Evolutionary conservation across 2,888 invertebrate genomes (phyloP).

Genomic region (Drosophila nr. perissopoda): DNA sequence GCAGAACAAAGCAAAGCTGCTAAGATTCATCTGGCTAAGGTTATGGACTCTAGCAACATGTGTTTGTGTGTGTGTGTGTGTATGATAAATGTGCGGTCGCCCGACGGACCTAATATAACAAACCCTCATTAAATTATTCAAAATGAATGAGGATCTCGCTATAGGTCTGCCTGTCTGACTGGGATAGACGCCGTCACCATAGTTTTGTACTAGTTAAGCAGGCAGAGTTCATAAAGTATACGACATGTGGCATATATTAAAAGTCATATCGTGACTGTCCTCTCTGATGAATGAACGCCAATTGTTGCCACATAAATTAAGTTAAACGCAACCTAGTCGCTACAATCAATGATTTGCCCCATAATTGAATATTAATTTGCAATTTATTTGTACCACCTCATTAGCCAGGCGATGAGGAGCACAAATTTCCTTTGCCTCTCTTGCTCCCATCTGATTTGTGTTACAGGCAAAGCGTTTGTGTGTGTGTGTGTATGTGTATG

Average conservation of each 20-base stretch:
- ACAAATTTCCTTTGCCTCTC: conserved; percentile 17
- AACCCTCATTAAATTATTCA: conserved; percentile 72
- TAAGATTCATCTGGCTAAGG: conserved; percentile 7
- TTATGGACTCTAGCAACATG: conserved; percentile 4
- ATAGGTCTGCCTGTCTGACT: neutral
- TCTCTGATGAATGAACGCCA: conserved; percentile 28
- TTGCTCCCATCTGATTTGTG: conserved; percentile 50
- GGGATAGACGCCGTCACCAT: conserved; percentile 22
- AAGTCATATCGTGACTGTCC: conserved; percentile 43
- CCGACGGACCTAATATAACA: conserved; percentile 58
- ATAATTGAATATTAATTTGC: conserved; percentile 77
- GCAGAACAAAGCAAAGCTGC: conserved; percentile 2
- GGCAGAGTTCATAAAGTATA: conserved; percentile 51
- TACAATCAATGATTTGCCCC: conserved; percentile 44
- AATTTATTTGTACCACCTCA: conserved; percentile 55
- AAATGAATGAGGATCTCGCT: conserved; percentile 36
- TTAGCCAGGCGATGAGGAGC: conserved; percentile 20
- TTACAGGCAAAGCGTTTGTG: conserved; percentile 17
- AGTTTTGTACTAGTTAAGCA: conserved; percentile 32
- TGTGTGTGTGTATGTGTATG: conserved; percentile 15
- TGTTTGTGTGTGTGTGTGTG: conserved; percentile 22
- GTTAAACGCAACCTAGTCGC: neutral
- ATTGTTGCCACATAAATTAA: conserved; percentile 20
- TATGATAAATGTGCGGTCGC: conserved; percentile 73
- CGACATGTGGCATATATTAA: conserved; percentile 55